These are phyloP conservation scores for Lasaia peninsularis DNA, from an alignment of 1,140 invertebrate species.

Conservation along the genomic window DNA sequence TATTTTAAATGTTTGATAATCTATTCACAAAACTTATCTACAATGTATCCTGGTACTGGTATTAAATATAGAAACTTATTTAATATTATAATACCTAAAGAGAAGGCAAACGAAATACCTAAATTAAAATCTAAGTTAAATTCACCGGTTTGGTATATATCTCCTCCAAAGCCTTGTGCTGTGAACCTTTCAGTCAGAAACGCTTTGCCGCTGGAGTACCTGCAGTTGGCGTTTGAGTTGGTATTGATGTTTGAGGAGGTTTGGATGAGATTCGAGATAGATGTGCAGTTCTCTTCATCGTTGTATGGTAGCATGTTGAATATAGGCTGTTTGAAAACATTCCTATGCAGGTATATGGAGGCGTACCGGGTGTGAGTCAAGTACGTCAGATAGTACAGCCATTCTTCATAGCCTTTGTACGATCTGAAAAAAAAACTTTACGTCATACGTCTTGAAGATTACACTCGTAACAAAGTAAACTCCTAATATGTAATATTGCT, in stretches of 20 bases:
- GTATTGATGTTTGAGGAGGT: slow-evolving; percentile 66
- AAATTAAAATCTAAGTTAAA: slow-evolving; percentile 87
- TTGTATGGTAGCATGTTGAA: slow-evolving; percentile 74
- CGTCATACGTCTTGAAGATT: no score
- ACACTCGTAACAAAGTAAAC: no score
- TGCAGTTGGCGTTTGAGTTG: slow-evolving; percentile 79
- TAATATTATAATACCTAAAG: slow-evolving; percentile 86
- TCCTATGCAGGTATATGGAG: slow-evolving; percentile 83
- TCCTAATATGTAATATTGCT: no score
- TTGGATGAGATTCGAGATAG: slow-evolving; percentile 71
- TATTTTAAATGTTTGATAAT: no score
- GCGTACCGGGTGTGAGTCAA: slow-evolving; percentile 87
- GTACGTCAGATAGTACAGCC: slow-evolving; percentile 88
- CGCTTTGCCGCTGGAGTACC: slow-evolving; percentile 84
- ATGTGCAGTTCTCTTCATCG: slow-evolving; percentile 75
- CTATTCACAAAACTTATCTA: slow-evolving; percentile 89
- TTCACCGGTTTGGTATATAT: slow-evolving; percentile 80
- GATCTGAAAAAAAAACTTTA: slow-evolving; percentile 75
- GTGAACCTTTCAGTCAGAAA: slow-evolving; percentile 87
- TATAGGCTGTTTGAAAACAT: slow-evolving; percentile 80
- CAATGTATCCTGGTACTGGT: slow-evolving; percentile 90
- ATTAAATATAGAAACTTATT: slow-evolving; percentile 92
- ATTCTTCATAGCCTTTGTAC: slow-evolving; percentile 85
- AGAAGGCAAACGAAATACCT: slow-evolving; percentile 90
- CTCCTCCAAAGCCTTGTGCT: slow-evolving; percentile 75